Evolutionary conservation across 2,888 invertebrate species (phyloP), one percentile per base, ranked within the genome.

Genomic region (Tiliacea citrago): DNA sequence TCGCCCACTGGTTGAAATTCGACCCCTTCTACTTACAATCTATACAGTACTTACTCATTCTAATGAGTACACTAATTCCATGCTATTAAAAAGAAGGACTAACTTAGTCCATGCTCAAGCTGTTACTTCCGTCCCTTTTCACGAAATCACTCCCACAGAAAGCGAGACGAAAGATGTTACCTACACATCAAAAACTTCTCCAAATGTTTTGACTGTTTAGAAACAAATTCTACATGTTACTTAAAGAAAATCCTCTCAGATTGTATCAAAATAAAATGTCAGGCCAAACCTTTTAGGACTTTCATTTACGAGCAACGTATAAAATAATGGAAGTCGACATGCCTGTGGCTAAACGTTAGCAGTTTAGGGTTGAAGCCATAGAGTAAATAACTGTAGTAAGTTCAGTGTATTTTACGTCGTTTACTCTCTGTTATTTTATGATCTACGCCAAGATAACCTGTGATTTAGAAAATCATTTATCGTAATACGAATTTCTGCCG

Each of bases 271-370:
- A 84, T 12, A 72, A 82, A 83, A 79, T 73, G 60, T 10, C 60
- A 47, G 13, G 4, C 45, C 9, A 42, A 35, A 57, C 39, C 39
- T 66, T 70, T 57, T 45, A 75, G 45, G 49, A 45, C 47, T 42
- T 63, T 75, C 65, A 66, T 81, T 76, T 81, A 67, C 60, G 73
- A 73, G 49, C n/a, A 35, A 49, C 57, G 61, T 71, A 63, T 81
- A 66, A 68, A 75, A 80, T 80, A 80, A 68, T 72, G 53, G 68
- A 81, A 80, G 71, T 66, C 58, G 65, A 68, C 35, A 57, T n/a
- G 51, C 39, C 63, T 42, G 21, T 35, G 58, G 79, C 24, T 58
- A 63, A 68, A 61, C 58, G 39, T 29, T 58, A 58, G 35, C 53
- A 58, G 61, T 67, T 61, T 29, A 53, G 57, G 79, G 66, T 62